Percentiles rank a stretch among this genome's conserved stretches.
phyloP scores from a whole-genome alignment of 1,140 invertebrate species.

The Trypoxylus dichotomus region DNA sequence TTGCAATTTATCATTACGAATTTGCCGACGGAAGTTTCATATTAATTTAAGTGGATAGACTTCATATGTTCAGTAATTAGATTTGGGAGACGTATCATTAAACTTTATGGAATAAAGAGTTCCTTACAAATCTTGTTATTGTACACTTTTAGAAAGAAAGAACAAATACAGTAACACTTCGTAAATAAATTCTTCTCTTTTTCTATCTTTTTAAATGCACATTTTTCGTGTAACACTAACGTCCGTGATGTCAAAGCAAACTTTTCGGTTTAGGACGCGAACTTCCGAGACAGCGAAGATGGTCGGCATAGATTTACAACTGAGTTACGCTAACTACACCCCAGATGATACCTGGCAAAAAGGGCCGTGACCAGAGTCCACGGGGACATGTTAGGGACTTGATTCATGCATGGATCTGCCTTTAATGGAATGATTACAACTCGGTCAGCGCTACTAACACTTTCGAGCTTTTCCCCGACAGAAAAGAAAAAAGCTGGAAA shows the following conservation, averaged over 20 bases:
- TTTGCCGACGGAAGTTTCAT: too few relatives aligned
- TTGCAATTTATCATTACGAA: too few relatives aligned
- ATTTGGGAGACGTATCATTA: too few relatives aligned
- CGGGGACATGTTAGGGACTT: constrained; percentile 44
- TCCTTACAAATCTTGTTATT: too few relatives aligned
- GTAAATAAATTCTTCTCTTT: too few relatives aligned
- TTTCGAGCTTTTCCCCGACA: background rate
- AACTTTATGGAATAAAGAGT: too few relatives aligned
- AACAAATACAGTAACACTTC: too few relatives aligned
- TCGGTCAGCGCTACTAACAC: constrained; percentile 41
- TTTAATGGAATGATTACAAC: constrained; percentile 50
- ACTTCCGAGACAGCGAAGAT: constrained; percentile 14
- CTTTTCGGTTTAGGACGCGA: background rate
- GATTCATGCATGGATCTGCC: constrained; percentile 49
- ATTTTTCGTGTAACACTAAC: background rate
- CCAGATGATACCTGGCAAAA: constrained; percentile 47
- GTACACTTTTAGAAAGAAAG: too few relatives aligned
- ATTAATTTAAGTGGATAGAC: too few relatives aligned
- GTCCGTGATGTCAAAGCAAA: background rate
- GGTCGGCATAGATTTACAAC: constrained; percentile 44
- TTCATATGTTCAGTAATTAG: too few relatives aligned
- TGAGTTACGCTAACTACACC: constrained; percentile 46
- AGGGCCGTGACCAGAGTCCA: constrained; percentile 38
- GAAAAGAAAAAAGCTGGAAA: background rate
- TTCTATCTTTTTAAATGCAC: too few relatives aligned